These are phyloP conservation scores for Amia ocellicauda DNA, from an alignment of 2,113 vertebrate genomes.

Conservation along the genomic window DNA sequence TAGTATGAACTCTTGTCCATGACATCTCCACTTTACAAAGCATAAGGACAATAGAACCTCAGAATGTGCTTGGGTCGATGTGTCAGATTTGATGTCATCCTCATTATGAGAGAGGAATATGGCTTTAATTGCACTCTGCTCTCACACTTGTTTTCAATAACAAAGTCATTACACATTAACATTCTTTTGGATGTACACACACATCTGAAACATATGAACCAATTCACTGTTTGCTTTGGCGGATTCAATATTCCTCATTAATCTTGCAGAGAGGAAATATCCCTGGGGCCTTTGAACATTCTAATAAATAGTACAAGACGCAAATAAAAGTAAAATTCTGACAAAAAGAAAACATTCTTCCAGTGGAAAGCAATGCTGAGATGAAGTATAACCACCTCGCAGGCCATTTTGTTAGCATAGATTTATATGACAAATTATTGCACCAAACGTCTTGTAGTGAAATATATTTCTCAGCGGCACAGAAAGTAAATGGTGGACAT, in stretches of 20 bases:
- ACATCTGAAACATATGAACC: neutral
- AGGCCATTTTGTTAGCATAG: neutral
- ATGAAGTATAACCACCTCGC: neutral
- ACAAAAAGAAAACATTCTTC: slow-evolving; percentile 9
- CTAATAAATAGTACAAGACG: slow-evolving; percentile 12
- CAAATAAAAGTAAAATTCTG: slow-evolving; percentile 18
- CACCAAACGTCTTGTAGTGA: neutral
- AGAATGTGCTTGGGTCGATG: slow-evolving; percentile 25
- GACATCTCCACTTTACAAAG: too few relatives aligned
- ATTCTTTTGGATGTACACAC: slow-evolving; percentile 3
- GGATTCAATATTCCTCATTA: slow-evolving; percentile 10
- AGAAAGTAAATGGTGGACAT: slow-evolving; percentile 13
- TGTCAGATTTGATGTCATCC: slow-evolving; percentile 41
- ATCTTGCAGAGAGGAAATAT: slow-evolving; percentile 5
- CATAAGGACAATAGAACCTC: slow-evolving; percentile 28
- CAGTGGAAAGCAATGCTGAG: neutral
- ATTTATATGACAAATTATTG: slow-evolving; percentile 27
- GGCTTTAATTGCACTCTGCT: slow-evolving; percentile 34
- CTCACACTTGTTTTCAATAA: slow-evolving; percentile 24
- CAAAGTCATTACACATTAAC: slow-evolving; percentile 16
- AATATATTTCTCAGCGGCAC: slow-evolving; percentile 22
- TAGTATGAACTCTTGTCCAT: too few relatives aligned
- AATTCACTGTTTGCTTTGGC: slow-evolving; percentile 22
- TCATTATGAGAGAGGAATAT: slow-evolving; percentile 32
- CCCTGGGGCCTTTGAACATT: slow-evolving; percentile 12